Percentiles rank a stretch among this genome's conserved stretches.
These are phyloP conservation scores for Cyrtonyx montezumae DNA, from an alignment of 2,113 vertebrate genomes.

Conservation along the genomic window DNA sequence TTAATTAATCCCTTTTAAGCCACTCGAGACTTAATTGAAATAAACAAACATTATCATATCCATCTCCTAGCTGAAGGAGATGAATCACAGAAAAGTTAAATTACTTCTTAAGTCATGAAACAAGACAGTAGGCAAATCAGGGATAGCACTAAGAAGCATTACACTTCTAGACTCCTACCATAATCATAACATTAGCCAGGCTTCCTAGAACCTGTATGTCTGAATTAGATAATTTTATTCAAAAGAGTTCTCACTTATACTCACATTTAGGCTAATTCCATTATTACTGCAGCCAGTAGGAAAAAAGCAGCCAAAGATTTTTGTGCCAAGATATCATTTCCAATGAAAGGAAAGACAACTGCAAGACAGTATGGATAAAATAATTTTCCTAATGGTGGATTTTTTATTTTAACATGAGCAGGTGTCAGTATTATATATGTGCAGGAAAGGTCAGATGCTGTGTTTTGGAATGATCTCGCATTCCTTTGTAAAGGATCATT, in stretches of 20 bases:
- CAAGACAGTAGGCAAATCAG: conserved; percentile 46
- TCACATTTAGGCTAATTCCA: conserved; percentile 33
- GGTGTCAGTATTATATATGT: background rate
- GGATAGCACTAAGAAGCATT: background rate
- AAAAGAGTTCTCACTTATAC: conserved; percentile 39
- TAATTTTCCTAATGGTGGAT: background rate
- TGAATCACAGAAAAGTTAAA: conserved; percentile 44
- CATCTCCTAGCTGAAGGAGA: conserved; percentile 25
- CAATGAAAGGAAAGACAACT: background rate
- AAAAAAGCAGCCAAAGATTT: conserved; percentile 21
- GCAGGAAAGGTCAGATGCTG: background rate
- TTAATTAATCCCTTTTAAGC: conserved; percentile 59
- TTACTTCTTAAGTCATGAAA: conserved; percentile 45
- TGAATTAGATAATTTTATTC: conserved; percentile 58
- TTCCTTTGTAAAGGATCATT: background rate
- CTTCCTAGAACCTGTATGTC: conserved; percentile 33
- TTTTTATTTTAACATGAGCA: background rate
- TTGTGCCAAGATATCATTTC: background rate
- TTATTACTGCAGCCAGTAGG: conserved; percentile 4
- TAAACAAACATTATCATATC: conserved; percentile 46
- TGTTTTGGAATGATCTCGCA: background rate
- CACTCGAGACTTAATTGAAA: conserved; percentile 39
- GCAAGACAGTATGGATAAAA: background rate
- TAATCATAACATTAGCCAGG: conserved; percentile 15
- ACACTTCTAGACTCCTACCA: conserved; percentile 33